Base-by-base conservation (phyloP, 1,140 invertebrate genomes). In the Mercenaria mercenaria region DNA sequence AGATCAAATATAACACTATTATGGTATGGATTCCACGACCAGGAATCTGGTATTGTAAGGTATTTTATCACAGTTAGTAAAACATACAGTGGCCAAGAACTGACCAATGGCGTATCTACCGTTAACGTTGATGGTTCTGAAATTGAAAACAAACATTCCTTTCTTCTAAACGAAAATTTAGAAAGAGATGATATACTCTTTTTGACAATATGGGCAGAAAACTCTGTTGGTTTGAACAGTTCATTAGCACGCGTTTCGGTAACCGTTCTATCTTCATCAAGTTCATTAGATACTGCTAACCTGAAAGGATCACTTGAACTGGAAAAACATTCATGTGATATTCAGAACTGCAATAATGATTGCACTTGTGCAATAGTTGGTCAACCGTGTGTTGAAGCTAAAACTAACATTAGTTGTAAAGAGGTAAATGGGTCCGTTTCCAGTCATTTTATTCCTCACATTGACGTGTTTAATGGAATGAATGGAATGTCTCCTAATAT, bases 1-100 rank as follows among this genome's bases (percentile, higher is more conserved):
- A 56, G 20, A 23, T 72, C 90, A 0, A 41, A 37, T n/a, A 10
- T 92, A 8, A 61, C 88, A 32, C 56, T 93, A 0, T 79, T 64
- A 11, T 91, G 91, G 91, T 79, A 88, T 37, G 91, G 87, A 8
- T 94, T 93, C 74, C 37, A 26, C 26, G 93, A 94, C 47, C 37
- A 74, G 0, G 91, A 94, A 67, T 92, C 92, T 20, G 82, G 67
- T 32, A 84, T 94, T 15, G 15, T 26, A 4, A 18, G 15, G 10
- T 93, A 91, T 72, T 76, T 81, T 34, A 37, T 93, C 0, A 81
- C 67, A 10, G 59, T 92, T 26, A 88, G 92, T n/a, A 47, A 72
- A 20, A 52, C 47, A 13, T 93, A 90, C 79, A 90, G 92, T 67
- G 84, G 79, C 0, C 23, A 67, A 23, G 91, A 93, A 69, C 20